Percentiles rank a stretch among this genome's conserved stretches.
Evolutionary conservation across 2,888 invertebrate genomes (phyloP).

Genomic region (Opisthograptis luteolata): DNA sequence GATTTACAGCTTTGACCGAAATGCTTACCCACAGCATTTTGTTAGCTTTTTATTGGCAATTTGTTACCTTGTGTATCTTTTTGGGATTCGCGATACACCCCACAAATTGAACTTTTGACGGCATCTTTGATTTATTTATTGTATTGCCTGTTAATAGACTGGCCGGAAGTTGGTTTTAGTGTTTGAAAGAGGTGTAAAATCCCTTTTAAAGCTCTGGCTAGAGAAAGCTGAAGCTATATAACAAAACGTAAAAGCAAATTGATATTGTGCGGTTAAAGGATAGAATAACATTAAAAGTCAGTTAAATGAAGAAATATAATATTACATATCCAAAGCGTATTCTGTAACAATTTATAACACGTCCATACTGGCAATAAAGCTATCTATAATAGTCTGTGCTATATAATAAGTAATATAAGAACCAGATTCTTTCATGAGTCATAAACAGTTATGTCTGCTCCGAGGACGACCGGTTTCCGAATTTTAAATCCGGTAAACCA

Average conservation of each 20-base stretch:
- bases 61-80: slow-evolving; percentile 80
- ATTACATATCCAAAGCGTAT: too few relatives aligned
- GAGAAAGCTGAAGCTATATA: too few relatives aligned
- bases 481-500: background rate
- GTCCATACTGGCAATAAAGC: too few relatives aligned
- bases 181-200: too few relatives aligned
- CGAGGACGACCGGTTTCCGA: slow-evolving; percentile 19
- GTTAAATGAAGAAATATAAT: too few relatives aligned
- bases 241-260: too few relatives aligned
- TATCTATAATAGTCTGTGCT: too few relatives aligned
- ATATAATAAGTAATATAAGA: too few relatives aligned
- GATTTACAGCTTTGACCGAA: slow-evolving; percentile 81
- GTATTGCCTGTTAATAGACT: slow-evolving; percentile 27
- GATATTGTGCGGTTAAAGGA: too few relatives aligned
- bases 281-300: too few relatives aligned
- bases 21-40: slow-evolving; percentile 78
- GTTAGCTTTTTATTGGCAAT: slow-evolving; percentile 82
- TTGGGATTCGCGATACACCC: slow-evolving; percentile 64
- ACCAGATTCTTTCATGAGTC: background rate
- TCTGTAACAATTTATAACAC: too few relatives aligned
- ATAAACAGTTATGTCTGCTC: slow-evolving; percentile 21
- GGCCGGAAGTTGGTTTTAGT: slow-evolving; percentile 4
- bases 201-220: too few relatives aligned
- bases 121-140: slow-evolving; percentile 42
- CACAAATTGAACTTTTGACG: slow-evolving; percentile 62